A percentile compares a stretch with the other conserved stretches of the same genome.
These are phyloP conservation scores for Stictocephala bisonia DNA, from an alignment of 2,888 invertebrate species.

Conservation along the genomic window DNA sequence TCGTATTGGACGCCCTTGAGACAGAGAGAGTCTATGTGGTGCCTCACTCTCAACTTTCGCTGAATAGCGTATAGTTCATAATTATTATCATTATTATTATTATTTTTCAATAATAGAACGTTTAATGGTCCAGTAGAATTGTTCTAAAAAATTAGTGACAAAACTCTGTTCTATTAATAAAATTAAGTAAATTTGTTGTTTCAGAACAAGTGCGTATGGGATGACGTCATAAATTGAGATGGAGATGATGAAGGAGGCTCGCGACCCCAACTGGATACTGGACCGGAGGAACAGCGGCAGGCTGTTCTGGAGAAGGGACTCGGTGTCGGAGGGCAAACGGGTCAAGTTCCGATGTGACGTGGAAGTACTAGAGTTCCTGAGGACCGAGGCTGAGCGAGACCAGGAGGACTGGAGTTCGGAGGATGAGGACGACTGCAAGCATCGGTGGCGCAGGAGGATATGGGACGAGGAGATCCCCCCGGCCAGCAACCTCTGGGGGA, in stretches of 20 bases:
- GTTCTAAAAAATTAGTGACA: no score
- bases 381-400: constrained; percentile 47
- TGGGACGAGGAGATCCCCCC: constrained; percentile 49
- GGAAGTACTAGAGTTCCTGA: constrained; percentile 64
- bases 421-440: constrained; percentile 28
- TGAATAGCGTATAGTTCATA: no score
- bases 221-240: neutral
- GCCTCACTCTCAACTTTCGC: no score
- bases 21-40: no score
- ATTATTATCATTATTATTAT: no score
- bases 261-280: constrained; percentile 64
- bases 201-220: no score
- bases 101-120: no score
- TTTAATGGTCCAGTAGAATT: no score
- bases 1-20: no score
- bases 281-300: constrained; percentile 65
- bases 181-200: no score
- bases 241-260: constrained; percentile 26
- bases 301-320: constrained; percentile 65
- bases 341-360: constrained; percentile 67
- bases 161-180: no score
- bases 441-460: constrained; percentile 7
- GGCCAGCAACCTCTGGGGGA: constrained; percentile 51
- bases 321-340: constrained; percentile 54
- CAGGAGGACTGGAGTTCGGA: constrained; percentile 22